Evolutionary conservation across 2,888 invertebrate species (phyloP), one percentile per base, ranked within the genome.

Genomic region (Nomada flava): DNA sequence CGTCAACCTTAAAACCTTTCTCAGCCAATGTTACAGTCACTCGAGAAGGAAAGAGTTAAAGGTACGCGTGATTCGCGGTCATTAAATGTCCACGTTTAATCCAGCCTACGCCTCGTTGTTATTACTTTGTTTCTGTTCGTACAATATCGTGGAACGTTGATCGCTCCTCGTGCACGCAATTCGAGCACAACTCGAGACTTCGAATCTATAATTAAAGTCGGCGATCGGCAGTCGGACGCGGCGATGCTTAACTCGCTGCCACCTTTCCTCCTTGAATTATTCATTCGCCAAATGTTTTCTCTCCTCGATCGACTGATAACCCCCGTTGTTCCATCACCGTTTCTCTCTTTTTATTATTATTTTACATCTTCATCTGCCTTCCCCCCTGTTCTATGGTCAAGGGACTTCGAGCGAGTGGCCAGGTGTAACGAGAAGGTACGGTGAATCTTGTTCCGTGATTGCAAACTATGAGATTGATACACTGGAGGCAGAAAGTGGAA

Each of bases 121-220:
- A 42, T 57, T 60, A 70, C 18, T 53, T 59, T 57, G 26, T 69
- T 57, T 26, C 47, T 47, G 47, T 29, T 29, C 13, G 15, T 10
- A 67, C 15, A 50, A 0, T n/a, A 71, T 52, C 52, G 23, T 20
- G 7, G 3, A n/a, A 29, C n/a, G 26, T 13, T 53, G 5, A 20
- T 69, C 69, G 59, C 47, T 15, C 42, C 26, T 47, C 44, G 57
- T 44, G n/a, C 57, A 26, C 15, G 42, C 44, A 55, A 44, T 23
- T 26, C 57, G 2, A 44, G 23, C 50, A 2, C 18, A 47, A 13
- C 42, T 47, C 55, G 47, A 55, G 47, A 11, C 23, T n/a, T 23
- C 20, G 47, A 26, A 62, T 18, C 47, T 52, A 62, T 52, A 68
- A 78, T 78, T 76, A 67, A 50, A 64, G 23, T 23, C 50, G 2